A percentile compares a stretch with the other conserved stretches of the same genome.
Conservation (phyloP, 2,888 invertebrate genomes). For the Balanococcus diminutus region DNA sequence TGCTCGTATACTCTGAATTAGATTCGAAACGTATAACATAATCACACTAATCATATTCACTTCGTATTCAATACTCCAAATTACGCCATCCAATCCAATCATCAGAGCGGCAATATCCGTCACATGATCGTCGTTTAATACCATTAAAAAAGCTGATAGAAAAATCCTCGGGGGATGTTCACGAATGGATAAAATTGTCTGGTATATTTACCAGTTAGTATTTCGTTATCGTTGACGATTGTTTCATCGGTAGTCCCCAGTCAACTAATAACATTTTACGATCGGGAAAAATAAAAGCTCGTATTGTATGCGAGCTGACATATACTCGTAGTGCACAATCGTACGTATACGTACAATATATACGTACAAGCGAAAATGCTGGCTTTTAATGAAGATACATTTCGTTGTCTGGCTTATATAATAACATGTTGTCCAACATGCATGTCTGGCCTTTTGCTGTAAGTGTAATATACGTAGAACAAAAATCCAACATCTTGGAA, state of each 20-base stretch:
- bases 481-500: background rate
- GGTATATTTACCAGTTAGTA: background rate
- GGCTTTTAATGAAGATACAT: background rate
- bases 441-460: background rate
- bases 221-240: background rate
- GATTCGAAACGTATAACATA: no score
- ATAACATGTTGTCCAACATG: background rate
- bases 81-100: background rate
- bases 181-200: background rate
- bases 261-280: slow-evolving; percentile 3
- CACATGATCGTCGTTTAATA: background rate
- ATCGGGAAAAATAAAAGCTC: background rate
- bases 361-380: background rate
- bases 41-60: no score
- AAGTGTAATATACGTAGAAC: background rate
- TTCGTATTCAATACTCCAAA: no score
- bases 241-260: background rate
- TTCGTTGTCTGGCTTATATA: background rate
- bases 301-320: background rate
- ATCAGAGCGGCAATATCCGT: background rate
- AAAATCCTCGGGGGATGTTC: background rate
- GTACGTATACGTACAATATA: background rate
- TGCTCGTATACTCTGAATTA: background rate
- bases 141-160: background rate
- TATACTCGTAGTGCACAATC: background rate